Conservation (phyloP, 2,888 invertebrate genomes). For the Cinara cedri region DNA sequence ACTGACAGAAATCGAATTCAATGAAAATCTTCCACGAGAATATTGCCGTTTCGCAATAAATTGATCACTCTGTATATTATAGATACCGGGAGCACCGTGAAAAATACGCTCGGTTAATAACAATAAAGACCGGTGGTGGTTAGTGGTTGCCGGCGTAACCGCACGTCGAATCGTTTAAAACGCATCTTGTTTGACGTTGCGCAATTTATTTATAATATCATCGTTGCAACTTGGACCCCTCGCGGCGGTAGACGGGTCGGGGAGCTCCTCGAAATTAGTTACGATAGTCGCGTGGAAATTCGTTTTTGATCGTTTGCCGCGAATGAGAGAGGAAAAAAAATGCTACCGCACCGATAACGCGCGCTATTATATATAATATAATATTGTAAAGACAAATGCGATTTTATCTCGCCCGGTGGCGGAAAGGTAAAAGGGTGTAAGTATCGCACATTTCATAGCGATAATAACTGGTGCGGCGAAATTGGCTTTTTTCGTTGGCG, state of each 20-base stretch:
- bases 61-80: too few species aligned
- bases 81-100: constrained; percentile 20
- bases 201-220: constrained; percentile 2
- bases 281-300: neutral
- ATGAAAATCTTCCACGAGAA: too few species aligned
- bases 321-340: neutral
- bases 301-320: constrained; percentile 1
- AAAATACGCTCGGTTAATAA: constrained; percentile 15
- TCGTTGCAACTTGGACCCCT: neutral
- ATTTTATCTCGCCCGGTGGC: neutral
- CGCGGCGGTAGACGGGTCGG: neutral
- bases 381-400: too few species aligned
- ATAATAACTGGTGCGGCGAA: too few species aligned
- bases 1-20: too few species aligned
- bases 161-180: constrained; percentile 18
- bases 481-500: too few species aligned
- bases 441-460: too few species aligned
- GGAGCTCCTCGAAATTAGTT: neutral
- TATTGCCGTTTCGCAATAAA: too few species aligned
- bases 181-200: constrained; percentile 12
- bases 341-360: neutral
- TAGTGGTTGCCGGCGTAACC: too few species aligned
- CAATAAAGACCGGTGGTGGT: neutral
- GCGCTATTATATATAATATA: too few species aligned
- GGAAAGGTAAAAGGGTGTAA: neutral